Percentiles rank a stretch among this genome's conserved stretches.
These are phyloP conservation scores for Maconellicoccus hirsutus DNA, from an alignment of 1,140 invertebrate genomes.

Conservation along the genomic window DNA sequence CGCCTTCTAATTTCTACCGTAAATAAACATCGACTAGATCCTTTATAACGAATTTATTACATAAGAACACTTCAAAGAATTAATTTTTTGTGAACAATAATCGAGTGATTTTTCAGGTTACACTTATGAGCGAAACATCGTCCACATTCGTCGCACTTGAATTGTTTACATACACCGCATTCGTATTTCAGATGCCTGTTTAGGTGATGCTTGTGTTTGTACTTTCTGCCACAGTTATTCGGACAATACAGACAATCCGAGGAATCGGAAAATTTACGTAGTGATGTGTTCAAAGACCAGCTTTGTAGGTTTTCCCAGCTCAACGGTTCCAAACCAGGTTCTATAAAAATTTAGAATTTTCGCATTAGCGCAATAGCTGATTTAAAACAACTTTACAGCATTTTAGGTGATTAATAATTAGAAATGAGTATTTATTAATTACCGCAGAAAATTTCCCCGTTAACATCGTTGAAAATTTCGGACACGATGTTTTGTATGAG, in stretches of 20 bases:
- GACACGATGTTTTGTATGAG: no score
- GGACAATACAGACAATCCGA: constrained; percentile 24
- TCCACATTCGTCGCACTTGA: constrained; percentile 33
- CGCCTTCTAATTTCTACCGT: no score
- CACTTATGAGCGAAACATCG: constrained; percentile 16
- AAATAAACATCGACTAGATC: no score
- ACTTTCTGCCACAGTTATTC: constrained; percentile 30
- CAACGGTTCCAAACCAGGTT: no score
- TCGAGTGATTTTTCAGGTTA: constrained; percentile 22
- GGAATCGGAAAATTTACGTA: neutral
- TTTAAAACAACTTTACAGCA: no score
- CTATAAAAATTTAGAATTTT: no score
- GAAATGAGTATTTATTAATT: no score
- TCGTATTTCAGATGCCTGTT: constrained; percentile 29
- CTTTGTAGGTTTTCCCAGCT: neutral
- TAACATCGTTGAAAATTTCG: no score
- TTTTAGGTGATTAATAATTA: no score
- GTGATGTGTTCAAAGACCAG: neutral
- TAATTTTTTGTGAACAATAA: constrained; percentile 23
- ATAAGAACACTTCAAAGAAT: neutral
- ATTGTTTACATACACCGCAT: constrained; percentile 28
- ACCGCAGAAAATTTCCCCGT: no score
- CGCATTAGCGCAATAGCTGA: no score
- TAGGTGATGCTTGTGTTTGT: constrained; percentile 29
- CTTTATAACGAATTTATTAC: neutral